Evolutionary conservation across 1,140 invertebrate species (phyloP).

Genomic region (Papilio aristodemus): DNA sequence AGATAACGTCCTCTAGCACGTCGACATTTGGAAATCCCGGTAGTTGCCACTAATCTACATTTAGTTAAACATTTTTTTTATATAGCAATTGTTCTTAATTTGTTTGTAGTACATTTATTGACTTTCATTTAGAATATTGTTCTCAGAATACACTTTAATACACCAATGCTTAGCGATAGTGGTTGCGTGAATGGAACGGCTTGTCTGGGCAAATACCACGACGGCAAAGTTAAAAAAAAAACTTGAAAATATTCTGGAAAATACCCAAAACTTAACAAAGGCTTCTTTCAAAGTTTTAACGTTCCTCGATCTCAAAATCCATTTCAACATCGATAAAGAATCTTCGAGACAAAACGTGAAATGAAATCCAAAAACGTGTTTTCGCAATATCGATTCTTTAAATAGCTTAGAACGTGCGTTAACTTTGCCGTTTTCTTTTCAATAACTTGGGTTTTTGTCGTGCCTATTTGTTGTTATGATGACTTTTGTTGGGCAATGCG

Average conservation of each 20-base stretch:
- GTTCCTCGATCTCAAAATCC: neutral
- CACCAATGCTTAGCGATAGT: neutral
- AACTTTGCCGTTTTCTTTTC: slow-evolving; percentile 34
- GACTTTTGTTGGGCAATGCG: slow-evolving; percentile 42
- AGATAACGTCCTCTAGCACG: slow-evolving; percentile 60
- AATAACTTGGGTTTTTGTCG: slow-evolving; percentile 47
- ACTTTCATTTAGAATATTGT: no score
- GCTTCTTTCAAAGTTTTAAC: slow-evolving; percentile 32
- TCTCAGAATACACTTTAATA: no score
- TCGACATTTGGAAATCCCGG: slow-evolving; percentile 59
- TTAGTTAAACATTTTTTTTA: neutral
- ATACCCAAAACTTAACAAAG: neutral
- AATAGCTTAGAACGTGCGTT: neutral
- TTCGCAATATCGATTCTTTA: neutral
- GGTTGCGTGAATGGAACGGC: neutral
- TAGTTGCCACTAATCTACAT: neutral
- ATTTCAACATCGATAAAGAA: neutral
- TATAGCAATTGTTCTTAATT: no score
- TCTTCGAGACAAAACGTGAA: neutral
- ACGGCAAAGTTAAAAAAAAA: neutral
- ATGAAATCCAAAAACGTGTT: slow-evolving; percentile 27
- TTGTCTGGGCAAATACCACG: neutral
- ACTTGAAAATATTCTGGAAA: neutral
- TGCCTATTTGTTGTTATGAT: slow-evolving; percentile 44
- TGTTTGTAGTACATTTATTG: no score